Evolutionary conservation across 37 sponge, comb jelly and placozoan species (phyloP), one percentile per base, ranked within the genome.

Genomic region (Ianthella basta): DNA sequence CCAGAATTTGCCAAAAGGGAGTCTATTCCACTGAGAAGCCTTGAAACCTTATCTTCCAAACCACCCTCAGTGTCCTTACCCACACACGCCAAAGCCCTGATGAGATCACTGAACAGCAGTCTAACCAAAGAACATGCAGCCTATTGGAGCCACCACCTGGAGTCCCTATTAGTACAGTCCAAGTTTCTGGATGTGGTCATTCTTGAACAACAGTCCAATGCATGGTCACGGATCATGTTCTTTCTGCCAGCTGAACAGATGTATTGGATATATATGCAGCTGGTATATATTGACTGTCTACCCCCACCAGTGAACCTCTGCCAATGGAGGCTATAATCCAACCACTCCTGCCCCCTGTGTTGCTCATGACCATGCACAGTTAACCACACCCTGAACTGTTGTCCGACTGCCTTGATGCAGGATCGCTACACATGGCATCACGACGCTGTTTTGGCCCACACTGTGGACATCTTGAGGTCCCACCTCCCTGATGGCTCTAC

Each of bases 211-310:
- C n/a, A n/a, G n/a, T n/a, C n/a, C n/a, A n/a, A n/a, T n/a, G n/a
- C n/a, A 56, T 56, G 59, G 59, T 56, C 59, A 19, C 59, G 59
- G 59, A 56, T 56, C 59, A 56, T 56, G 59, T 56, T 56, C 59
- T 56, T 18, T 18, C 59, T 56, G 15, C 59, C 59, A 56, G 59
- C 59, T 56, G n/a, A n/a, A n/a, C n/a, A n/a, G n/a, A n/a, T n/a
- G n/a, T n/a, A n/a, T n/a, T n/a, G n/a, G n/a, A n/a, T n/a, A n/a
- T n/a, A n/a, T n/a, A n/a, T n/a, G n/a, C n/a, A n/a, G n/a, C n/a
- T n/a, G n/a, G n/a, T n/a, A n/a, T n/a, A n/a, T n/a, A n/a, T n/a
- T n/a, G n/a, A n/a, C n/a, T n/a, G n/a, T n/a, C n/a, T 56, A 18
- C 15, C 18, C 59, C 59, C 16, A 56, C 16, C 59, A 19, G 59